Percentiles rank a stretch among this genome's conserved stretches.
Conservation (phyloP, 2,888 invertebrate genomes). For the Polylopha cassiicola region DNA sequence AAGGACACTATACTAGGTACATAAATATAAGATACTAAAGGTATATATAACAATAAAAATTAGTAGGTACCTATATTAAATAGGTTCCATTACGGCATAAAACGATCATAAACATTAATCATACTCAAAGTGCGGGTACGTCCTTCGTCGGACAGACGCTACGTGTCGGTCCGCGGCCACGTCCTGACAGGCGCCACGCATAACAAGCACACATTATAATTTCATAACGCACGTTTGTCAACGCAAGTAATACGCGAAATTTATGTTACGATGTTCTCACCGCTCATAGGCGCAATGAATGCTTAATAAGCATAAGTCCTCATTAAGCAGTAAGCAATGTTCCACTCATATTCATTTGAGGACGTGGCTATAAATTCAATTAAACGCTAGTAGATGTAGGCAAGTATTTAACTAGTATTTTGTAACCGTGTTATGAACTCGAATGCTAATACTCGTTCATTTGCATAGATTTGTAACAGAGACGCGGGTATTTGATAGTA, state of each 20-base stretch:
- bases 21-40: no score
- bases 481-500: no score
- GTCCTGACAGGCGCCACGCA: conserved; percentile 52
- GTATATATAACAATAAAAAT: no score
- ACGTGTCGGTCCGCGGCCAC: conserved; percentile 49
- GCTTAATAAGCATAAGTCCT: conserved; percentile 59
- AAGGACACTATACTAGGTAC: no score
- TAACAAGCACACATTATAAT: conserved; percentile 71
- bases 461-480: conserved; percentile 49
- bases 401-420: conserved; percentile 33
- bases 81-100: no score
- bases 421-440: conserved; percentile 55
- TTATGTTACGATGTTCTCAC: conserved; percentile 77
- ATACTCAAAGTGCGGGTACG: no score
- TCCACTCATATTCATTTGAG: conserved; percentile 69
- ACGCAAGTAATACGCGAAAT: conserved; percentile 77
- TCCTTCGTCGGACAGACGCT: conserved; percentile 19
- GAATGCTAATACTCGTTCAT: conserved; percentile 55
- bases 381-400: conserved; percentile 46
- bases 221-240: conserved; percentile 74
- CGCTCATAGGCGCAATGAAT: conserved; percentile 64
- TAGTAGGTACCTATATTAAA: no score
- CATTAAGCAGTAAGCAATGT: conserved; percentile 47
- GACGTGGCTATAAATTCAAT: conserved; percentile 74
- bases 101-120: conserved; percentile 2